These are phyloP conservation scores for Orius insidiosus DNA, from an alignment of 1,140 invertebrate species.

Conservation along the genomic window DNA sequence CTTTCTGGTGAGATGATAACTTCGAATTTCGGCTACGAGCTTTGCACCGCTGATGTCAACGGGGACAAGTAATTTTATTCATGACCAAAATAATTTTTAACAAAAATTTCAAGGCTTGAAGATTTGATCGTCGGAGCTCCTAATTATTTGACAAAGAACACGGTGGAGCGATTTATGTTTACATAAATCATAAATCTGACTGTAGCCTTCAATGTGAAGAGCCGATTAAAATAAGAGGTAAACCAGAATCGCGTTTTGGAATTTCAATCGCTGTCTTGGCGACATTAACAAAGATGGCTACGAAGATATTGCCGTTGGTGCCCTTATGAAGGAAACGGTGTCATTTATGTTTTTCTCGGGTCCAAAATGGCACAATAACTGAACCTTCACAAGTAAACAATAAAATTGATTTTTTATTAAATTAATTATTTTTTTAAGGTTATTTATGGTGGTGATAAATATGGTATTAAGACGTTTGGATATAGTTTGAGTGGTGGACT, in stretches of 20 bases:
- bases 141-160: conserved; percentile 65
- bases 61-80: conserved; percentile 50
- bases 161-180: conserved; percentile 84
- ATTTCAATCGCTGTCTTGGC: conserved; percentile 65
- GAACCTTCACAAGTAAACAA: conserved; percentile 52
- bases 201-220: conserved; percentile 27
- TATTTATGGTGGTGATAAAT: conserved; percentile 31
- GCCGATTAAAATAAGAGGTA: conserved; percentile 45
- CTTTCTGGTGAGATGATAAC: conserved; percentile 71
- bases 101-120: conserved; percentile 37
- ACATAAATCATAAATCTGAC: conserved; percentile 36
- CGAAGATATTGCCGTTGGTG: conserved; percentile 78
- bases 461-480: conserved; percentile 56
- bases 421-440: background rate
- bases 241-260: conserved; percentile 64
- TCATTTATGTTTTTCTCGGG: conserved; percentile 77
- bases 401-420: background rate
- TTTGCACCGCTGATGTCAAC: conserved; percentile 68
- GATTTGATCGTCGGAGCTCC: conserved; percentile 84
- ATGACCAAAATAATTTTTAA: background rate
- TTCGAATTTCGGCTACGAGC: conserved; percentile 77
- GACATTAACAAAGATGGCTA: conserved; percentile 84
- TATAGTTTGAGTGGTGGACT: conserved; percentile 75
- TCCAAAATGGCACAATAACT: conserved; percentile 47
- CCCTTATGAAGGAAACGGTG: conserved; percentile 68